Percentiles rank a stretch among this genome's conserved stretches.
Conservation (phyloP, 2,888 invertebrate genomes). For the Exocentrus adspersus region DNA sequence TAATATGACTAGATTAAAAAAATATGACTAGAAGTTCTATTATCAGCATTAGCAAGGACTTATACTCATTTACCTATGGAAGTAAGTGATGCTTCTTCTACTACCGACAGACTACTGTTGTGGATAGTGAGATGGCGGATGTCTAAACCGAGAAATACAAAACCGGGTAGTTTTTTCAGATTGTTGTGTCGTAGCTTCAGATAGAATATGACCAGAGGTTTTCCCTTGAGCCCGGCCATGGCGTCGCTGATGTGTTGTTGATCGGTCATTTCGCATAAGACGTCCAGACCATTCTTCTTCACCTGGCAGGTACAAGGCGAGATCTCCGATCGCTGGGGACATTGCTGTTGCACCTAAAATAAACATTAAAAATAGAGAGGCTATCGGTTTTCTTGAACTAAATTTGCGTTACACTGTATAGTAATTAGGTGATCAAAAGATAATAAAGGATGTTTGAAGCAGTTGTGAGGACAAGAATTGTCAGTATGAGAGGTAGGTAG, state of each 20-base stretch:
- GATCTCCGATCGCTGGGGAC: slow-evolving; percentile 79
- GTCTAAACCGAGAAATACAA: slow-evolving; percentile 86
- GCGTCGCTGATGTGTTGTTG: slow-evolving; percentile 80
- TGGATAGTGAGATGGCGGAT: slow-evolving; percentile 90
- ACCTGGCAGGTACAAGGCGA: slow-evolving; percentile 85
- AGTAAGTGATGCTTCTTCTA: slow-evolving; percentile 87
- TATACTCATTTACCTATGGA: slow-evolving; percentile 77
- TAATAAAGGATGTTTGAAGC: too few species aligned
- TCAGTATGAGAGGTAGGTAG: too few species aligned
- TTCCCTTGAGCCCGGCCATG: slow-evolving; percentile 84
- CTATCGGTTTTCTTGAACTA: too few species aligned
- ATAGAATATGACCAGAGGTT: slow-evolving; percentile 85
- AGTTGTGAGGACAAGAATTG: too few species aligned
- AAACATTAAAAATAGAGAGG: background rate
- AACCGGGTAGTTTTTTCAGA: slow-evolving; percentile 84
- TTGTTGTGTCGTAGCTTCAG: slow-evolving; percentile 88
- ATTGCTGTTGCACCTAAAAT: slow-evolving; percentile 70
- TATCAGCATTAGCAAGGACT: too few species aligned
- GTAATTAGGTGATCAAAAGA: too few species aligned
- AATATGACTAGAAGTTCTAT: too few species aligned
- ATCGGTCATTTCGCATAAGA: slow-evolving; percentile 89
- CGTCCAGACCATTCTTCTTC: slow-evolving; percentile 89
- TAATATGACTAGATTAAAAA: too few species aligned
- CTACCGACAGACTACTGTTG: slow-evolving; percentile 86
- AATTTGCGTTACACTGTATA: too few species aligned